These are phyloP conservation scores for Pandemis cinnamomeana DNA, from an alignment of 2,888 invertebrate genomes.

Conservation along the genomic window DNA sequence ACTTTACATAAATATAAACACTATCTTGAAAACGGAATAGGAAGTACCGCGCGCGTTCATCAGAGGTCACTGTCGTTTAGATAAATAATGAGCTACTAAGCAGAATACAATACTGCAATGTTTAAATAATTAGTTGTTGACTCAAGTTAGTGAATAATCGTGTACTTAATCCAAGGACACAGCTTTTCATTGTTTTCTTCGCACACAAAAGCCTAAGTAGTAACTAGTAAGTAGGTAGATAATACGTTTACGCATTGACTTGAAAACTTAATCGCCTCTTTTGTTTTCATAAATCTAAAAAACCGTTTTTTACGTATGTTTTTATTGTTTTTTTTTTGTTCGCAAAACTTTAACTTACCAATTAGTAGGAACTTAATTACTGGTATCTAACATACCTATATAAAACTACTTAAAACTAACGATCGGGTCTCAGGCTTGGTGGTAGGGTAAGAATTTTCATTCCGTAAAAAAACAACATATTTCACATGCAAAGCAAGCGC, in stretches of 20 bases:
- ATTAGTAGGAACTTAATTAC: too few relatives aligned
- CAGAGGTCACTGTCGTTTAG: slow-evolving; percentile 12
- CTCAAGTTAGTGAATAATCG: slow-evolving; percentile 6
- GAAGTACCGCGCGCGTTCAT: slow-evolving; percentile 9
- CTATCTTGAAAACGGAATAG: slow-evolving; percentile 9
- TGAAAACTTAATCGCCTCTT: neutral
- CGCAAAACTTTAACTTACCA: too few relatives aligned
- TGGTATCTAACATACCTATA: too few relatives aligned
- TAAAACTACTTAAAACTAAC: too few relatives aligned
- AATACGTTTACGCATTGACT: neutral
- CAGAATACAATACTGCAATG: neutral
- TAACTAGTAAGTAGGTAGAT: neutral
- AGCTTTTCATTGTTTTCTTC: slow-evolving; percentile 4
- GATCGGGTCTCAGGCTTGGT: too few relatives aligned
- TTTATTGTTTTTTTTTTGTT: too few relatives aligned
- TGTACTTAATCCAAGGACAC: slow-evolving; percentile 3
- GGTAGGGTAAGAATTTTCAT: too few relatives aligned
- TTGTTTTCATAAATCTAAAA: neutral
- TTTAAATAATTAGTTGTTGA: neutral
- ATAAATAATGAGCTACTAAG: neutral
- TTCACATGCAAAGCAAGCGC: too few relatives aligned
- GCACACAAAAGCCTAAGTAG: neutral
- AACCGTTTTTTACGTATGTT: too few relatives aligned
- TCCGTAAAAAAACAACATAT: too few relatives aligned
- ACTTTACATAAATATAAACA: slow-evolving; percentile 11